These are phyloP conservation scores for Poliocrania exsul DNA, from an alignment of 2,797 vertebrate genomes.

Conservation along the genomic window DNA sequence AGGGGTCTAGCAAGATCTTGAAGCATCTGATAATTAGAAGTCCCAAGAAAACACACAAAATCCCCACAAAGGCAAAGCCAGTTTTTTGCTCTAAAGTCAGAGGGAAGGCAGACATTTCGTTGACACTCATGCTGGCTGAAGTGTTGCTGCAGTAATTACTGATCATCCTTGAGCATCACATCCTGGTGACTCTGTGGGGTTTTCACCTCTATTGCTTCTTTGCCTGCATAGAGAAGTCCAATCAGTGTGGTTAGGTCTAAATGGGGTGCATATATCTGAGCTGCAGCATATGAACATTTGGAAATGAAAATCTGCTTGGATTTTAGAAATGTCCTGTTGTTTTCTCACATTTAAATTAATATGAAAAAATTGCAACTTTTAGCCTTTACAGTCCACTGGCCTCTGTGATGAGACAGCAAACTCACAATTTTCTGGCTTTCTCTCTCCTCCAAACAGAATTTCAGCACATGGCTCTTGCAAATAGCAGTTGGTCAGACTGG, in stretches of 20 bases:
- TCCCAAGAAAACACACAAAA: conserved; percentile 94
- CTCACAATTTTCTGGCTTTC: background rate
- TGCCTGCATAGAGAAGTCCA: conserved; percentile 64
- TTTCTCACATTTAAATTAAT: background rate
- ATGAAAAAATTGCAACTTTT: background rate
- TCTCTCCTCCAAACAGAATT: background rate
- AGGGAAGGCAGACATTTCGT: conserved; percentile 87
- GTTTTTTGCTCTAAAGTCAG: conserved; percentile 97
- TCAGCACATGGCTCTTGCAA: background rate
- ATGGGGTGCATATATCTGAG: background rate
- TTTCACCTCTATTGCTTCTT: conserved; percentile 54
- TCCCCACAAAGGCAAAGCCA: conserved; percentile 94
- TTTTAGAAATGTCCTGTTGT: background rate
- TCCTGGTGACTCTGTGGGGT: conserved; percentile 50
- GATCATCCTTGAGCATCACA: conserved; percentile 84
- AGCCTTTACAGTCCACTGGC: background rate
- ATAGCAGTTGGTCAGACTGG: background rate
- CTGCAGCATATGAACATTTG: background rate
- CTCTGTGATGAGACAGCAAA: background rate
- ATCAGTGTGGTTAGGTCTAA: conserved; percentile 35
- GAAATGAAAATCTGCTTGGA: background rate
- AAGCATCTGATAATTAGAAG: conserved; percentile 95
- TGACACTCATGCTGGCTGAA: conserved; percentile 89
- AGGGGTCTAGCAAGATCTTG: conserved; percentile 94
- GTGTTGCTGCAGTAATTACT: conserved; percentile 91